Percentiles rank a stretch among this genome's conserved stretches.
Conservation (phyloP, 2,113 vertebrate species). For the Nothocercus julius region DNA sequence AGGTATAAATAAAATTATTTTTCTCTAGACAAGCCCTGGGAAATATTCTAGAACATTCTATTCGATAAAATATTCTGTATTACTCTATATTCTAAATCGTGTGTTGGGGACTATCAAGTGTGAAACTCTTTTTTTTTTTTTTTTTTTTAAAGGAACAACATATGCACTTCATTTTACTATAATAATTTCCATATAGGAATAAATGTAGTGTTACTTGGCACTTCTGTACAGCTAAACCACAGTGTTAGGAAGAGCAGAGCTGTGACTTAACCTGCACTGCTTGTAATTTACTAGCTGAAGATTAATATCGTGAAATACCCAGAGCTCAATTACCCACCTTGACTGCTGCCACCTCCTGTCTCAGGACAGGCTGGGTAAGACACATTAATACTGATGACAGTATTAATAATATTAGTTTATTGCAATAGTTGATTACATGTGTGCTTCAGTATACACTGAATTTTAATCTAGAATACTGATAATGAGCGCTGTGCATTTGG, state of each 20-base stretch:
- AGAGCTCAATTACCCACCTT: not conserved
- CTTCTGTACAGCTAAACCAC: not conserved
- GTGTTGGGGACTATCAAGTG: not conserved
- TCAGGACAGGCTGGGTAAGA: not conserved
- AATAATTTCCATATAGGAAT: not conserved
- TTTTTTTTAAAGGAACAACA: not conserved
- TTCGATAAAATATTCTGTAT: not conserved
- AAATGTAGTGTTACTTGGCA: not conserved
- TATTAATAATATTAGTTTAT: not conserved
- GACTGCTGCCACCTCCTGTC: not conserved
- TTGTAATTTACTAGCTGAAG: not conserved
- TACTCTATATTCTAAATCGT: not conserved
- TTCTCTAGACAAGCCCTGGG: not conserved
- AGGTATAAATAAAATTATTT: not conserved
- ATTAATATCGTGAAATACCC: not conserved
- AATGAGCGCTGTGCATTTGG: not conserved
- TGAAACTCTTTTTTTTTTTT: not conserved
- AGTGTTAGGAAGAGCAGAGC: not conserved
- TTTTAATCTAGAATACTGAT: not conserved
- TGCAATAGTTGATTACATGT: not conserved
- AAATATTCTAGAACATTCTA: not conserved
- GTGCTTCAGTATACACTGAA: not conserved
- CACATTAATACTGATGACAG: not conserved
- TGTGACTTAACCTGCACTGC: rapidly evolving
- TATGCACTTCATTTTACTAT: not conserved